These are phyloP conservation scores for Paramormyrops hopkinsi DNA, from an alignment of 2,797 vertebrate species.

Conservation along the genomic window DNA sequence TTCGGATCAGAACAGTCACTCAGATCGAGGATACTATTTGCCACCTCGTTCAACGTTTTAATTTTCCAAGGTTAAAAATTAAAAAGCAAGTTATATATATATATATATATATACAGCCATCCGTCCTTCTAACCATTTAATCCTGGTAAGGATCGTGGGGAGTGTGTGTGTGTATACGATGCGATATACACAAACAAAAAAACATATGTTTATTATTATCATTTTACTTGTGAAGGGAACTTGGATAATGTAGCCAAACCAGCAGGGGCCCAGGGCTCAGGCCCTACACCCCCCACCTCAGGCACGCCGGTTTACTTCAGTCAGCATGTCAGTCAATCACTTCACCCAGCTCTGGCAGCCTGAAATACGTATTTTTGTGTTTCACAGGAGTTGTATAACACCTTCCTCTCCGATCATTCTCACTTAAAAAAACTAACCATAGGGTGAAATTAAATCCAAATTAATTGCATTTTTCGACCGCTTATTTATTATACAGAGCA, in stretches of 20 bases:
- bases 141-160: neutral
- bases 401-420: neutral
- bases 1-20: neutral
- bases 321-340: neutral
- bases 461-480: neutral
- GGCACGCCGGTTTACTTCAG: neutral
- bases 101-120: neutral
- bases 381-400: neutral
- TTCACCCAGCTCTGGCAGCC: neutral
- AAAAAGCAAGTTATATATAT: neutral
- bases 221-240: neutral
- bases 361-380: neutral
- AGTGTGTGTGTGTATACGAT: neutral
- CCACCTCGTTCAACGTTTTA: neutral
- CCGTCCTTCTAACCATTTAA: neutral
- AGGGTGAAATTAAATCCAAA: neutral
- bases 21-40: neutral
- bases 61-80: neutral
- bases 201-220: neutral
- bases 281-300: neutral
- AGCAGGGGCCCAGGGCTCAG: neutral
- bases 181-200: neutral
- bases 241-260: neutral
- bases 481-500: neutral
- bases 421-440: neutral